phyloP scores from a whole-genome alignment of 1,140 invertebrate genomes.

The Drosophila subpulchrella region DNA sequence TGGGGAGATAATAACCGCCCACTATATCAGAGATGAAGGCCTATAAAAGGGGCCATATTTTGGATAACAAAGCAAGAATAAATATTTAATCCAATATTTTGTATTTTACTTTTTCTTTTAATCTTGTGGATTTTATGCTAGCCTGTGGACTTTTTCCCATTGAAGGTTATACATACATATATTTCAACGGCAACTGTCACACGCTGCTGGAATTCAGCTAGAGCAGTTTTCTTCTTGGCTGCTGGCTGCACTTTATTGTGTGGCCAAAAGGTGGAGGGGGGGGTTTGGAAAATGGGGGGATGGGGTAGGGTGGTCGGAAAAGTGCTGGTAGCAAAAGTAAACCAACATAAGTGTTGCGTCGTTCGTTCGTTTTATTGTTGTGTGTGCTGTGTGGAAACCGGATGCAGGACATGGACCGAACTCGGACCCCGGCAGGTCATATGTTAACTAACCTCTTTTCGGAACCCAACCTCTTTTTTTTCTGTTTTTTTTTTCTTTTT shows the following conservation, averaged over 20 bases:
- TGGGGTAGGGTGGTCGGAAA: background rate
- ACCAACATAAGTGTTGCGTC: constrained; percentile 80
- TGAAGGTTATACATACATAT: constrained; percentile 6
- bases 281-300: background rate
- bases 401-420: constrained; percentile 19
- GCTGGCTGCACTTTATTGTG: constrained; percentile 62
- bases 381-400: constrained; percentile 18
- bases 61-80: too few species aligned
- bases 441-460: constrained; percentile 66
- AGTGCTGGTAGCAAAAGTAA: constrained; percentile 55
- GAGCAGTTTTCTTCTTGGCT: constrained; percentile 40
- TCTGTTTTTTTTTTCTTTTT: constrained; percentile 11
- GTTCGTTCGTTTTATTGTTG: constrained; percentile 71
- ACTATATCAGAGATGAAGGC: too few species aligned
- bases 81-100: background rate
- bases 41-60: too few species aligned
- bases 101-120: background rate
- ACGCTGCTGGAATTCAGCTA: constrained; percentile 39
- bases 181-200: constrained; percentile 18
- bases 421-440: constrained; percentile 52
- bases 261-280: constrained; percentile 25
- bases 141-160: background rate
- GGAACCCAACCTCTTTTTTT: background rate
- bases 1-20: too few species aligned
- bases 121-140: background rate